A percentile compares a stretch with the other conserved stretches of the same genome.
Evolutionary conservation across 2,888 invertebrate genomes (phyloP).

Genomic region (Micropterix aruncella): DNA sequence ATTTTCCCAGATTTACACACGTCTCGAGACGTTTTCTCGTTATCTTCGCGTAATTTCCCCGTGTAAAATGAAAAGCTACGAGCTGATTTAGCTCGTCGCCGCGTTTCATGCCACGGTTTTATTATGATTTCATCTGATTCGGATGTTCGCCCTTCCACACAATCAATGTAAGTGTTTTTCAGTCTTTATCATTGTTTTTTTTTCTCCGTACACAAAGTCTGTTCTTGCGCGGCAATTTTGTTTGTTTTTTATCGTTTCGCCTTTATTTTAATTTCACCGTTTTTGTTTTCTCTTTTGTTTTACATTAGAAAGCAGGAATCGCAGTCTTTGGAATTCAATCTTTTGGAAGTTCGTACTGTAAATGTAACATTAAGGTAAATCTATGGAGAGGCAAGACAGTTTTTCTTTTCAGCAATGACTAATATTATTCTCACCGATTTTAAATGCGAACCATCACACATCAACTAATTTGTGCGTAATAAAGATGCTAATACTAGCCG

Average conservation of each 20-base stretch:
- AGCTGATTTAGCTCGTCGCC: too few species aligned
- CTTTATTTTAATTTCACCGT: not conserved
- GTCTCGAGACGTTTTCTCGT: too few species aligned
- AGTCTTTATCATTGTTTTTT: slow-evolving; percentile 12
- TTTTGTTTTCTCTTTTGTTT: not conserved
- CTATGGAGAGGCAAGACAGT: too few species aligned
- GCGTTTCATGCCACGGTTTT: too few species aligned
- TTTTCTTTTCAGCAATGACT: not conserved
- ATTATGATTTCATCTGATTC: slow-evolving; percentile 34
- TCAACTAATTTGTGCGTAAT: too few species aligned
- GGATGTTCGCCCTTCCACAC: slow-evolving; percentile 32
- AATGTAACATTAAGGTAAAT: not conserved
- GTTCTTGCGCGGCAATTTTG: not conserved
- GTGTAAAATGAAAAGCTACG: too few species aligned
- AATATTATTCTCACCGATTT: not conserved
- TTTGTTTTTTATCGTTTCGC: not conserved
- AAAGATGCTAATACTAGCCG: too few species aligned
- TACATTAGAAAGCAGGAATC: not conserved
- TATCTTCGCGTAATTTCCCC: too few species aligned
- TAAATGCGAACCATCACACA: too few species aligned
- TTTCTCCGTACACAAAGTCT: not conserved
- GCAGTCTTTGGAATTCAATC: not conserved
- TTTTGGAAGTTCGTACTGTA: not conserved
- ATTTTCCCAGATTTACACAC: too few species aligned
- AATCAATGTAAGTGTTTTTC: slow-evolving; percentile 31